Base-by-base conservation (phyloP, 1,140 invertebrate species). In the Tribolium castaneum region DNA sequence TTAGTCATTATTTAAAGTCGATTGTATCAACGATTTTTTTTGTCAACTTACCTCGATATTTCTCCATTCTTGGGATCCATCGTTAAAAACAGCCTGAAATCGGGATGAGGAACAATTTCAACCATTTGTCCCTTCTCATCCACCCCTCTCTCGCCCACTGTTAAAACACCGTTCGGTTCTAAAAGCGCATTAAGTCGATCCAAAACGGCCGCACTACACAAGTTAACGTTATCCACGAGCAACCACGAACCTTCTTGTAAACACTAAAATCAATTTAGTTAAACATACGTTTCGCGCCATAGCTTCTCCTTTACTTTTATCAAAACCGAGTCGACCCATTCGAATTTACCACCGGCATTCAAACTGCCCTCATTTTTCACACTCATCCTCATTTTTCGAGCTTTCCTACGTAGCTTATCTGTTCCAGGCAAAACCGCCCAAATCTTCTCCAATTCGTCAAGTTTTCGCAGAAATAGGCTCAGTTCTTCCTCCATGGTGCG, bases 271-370 rank as follows among this genome's bases (percentile, higher is more conserved):
- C 25, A 66, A 66, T 66, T 35, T 30, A 34, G 59, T 35, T 35
- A 59, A 30, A 66, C 25, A 12, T 66, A 34, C 30, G 59, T 35
- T 35, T 66, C 25, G 30, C n/a, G 4, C 12, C 4, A n/a, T 13
- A 56, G 9, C 35, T 54, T 75, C 10, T 34, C 71, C 66, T 13
- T 83, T 86, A 93, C 92, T 87, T 96, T 95, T 0, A 99, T 94
- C 66, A 99, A 90, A 35, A 96, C 86, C 70, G 97, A 99, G 88
- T 99, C 97, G 7, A 98, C 91, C 98, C 98, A 99, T 87, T 99
- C 97, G 87, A 99, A 99, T 87, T 94, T 94, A 56, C 97, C 94
- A 49, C 94, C 93, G 0, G 92, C 92, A 82, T 93, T 94, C 6
- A 95, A 87, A 45, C 90, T 91, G 30, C 90, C 88, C 5, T 91